Percentiles rank a stretch among this genome's conserved stretches.
phyloP scores from a whole-genome alignment of 2,113 vertebrate species.

The Otolemur garnettii region DNA sequence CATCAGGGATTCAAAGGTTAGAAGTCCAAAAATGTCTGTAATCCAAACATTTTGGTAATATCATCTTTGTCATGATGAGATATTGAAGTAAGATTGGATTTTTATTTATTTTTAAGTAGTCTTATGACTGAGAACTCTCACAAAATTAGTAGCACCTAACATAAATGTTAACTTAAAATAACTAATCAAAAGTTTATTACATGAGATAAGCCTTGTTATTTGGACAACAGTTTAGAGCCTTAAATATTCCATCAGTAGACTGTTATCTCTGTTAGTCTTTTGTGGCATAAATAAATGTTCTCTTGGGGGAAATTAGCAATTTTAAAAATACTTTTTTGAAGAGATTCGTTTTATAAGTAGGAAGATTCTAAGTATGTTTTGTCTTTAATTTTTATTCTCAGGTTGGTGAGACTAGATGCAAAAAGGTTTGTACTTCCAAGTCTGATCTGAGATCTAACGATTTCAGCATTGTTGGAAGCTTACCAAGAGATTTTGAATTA shows the following conservation, averaged over 20 bases:
- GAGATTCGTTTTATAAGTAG: slow-evolving; percentile 44
- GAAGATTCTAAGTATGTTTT: slow-evolving; percentile 50
- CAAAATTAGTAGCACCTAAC: neutral
- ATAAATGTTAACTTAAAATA: slow-evolving; percentile 57
- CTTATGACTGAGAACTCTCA: neutral
- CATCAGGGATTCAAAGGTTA: neutral
- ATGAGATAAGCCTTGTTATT: slow-evolving; percentile 54
- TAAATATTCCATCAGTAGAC: slow-evolving; percentile 74
- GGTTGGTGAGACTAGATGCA: slow-evolving; percentile 98
- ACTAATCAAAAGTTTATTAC: slow-evolving; percentile 59
- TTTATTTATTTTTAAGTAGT: neutral
- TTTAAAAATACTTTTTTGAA: neutral
- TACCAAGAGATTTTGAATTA: slow-evolving; percentile 98
- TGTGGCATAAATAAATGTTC: neutral
- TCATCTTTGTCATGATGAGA: neutral
- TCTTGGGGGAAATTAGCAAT: neutral
- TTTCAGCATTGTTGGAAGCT: slow-evolving; percentile 99
- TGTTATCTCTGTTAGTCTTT: slow-evolving; percentile 77
- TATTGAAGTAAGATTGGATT: neutral
- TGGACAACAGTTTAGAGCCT: slow-evolving; percentile 69
- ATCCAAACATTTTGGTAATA: neutral
- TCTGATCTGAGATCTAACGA: slow-evolving; percentile 98
- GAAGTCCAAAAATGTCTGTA: neutral
- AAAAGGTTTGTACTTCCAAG: slow-evolving; percentile 99
- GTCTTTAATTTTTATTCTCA: slow-evolving; percentile 84